phyloP scores from a whole-genome alignment of 2,888 invertebrate genomes.

The Xestia sexstrigata region DNA sequence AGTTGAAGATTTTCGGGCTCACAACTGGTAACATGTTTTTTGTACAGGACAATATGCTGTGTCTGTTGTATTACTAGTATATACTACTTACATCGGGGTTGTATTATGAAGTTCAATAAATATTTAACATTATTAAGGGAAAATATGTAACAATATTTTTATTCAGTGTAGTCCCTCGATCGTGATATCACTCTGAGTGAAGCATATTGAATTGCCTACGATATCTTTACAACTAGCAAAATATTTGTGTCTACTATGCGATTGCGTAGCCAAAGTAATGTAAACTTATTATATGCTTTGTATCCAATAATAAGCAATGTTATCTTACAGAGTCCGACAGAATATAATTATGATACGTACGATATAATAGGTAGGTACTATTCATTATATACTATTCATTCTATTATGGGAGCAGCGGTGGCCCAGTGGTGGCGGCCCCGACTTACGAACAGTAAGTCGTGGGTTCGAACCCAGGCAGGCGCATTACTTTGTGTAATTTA shows the following conservation, averaged over 20 bases:
- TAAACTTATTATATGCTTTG: constrained; percentile 5
- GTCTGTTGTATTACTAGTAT: constrained; percentile 15
- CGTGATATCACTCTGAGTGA: constrained; percentile 18
- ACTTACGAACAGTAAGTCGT: too few relatives aligned
- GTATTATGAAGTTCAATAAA: constrained; percentile 28
- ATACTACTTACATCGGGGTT: constrained; percentile 9
- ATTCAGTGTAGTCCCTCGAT: constrained; percentile 5
- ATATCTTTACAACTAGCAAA: constrained; percentile 5
- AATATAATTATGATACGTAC: constrained; percentile 12
- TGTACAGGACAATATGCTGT: constrained; percentile 41
- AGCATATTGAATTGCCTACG: constrained; percentile 3
- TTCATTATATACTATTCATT: too few relatives aligned
- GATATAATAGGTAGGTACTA: too few relatives aligned
- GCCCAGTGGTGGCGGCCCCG: too few relatives aligned
- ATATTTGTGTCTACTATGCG: background rate
- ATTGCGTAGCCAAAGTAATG: constrained; percentile 13
- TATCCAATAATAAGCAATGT: constrained; percentile 20
- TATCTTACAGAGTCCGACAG: constrained; percentile 6
- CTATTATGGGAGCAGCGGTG: too few relatives aligned
- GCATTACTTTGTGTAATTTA: too few relatives aligned
- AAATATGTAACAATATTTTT: background rate
- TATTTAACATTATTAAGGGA: constrained; percentile 9
- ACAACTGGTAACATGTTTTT: constrained; percentile 46
- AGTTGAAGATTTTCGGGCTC: constrained; percentile 63
- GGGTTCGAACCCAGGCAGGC: too few relatives aligned